phyloP scores from a whole-genome alignment of 2,113 vertebrate species.

The Phalacrocorax pelagicus region DNA sequence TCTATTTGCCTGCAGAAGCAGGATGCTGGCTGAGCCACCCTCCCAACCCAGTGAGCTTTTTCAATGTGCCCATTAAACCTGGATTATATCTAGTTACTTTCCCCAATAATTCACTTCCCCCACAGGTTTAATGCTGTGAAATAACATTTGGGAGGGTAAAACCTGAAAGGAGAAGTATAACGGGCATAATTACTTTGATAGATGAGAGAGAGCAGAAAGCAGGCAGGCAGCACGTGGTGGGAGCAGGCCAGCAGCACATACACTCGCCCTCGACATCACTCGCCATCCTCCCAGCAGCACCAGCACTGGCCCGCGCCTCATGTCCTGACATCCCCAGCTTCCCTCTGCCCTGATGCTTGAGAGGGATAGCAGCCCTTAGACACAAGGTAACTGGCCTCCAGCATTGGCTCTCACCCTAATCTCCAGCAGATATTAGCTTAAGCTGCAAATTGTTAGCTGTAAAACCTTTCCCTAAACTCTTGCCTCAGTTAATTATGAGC shows the following conservation, averaged over 20 bases:
- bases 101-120: conserved; percentile 22
- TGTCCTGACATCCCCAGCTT: neutral
- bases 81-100: conserved; percentile 29
- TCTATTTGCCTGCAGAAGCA: conserved; percentile 45
- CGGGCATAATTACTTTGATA: conserved; percentile 42
- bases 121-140: conserved; percentile 6
- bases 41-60: neutral
- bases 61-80: conserved; percentile 20
- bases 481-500: neutral
- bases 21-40: neutral
- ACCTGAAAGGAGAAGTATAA: conserved; percentile 42
- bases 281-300: neutral
- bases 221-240: neutral
- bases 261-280: neutral
- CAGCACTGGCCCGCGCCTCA: neutral
- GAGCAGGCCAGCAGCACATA: neutral
- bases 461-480: neutral
- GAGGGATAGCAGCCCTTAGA: neutral
- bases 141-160: conserved; percentile 46
- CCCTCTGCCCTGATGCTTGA: neutral
- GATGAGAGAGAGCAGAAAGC: neutral
- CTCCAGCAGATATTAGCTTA: neutral
- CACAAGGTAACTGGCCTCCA: neutral
- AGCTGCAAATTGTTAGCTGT: neutral
- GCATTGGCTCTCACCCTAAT: neutral